Evolutionary conservation across 1,140 invertebrate genomes (phyloP).

Genomic region (Argopecten irradians): DNA sequence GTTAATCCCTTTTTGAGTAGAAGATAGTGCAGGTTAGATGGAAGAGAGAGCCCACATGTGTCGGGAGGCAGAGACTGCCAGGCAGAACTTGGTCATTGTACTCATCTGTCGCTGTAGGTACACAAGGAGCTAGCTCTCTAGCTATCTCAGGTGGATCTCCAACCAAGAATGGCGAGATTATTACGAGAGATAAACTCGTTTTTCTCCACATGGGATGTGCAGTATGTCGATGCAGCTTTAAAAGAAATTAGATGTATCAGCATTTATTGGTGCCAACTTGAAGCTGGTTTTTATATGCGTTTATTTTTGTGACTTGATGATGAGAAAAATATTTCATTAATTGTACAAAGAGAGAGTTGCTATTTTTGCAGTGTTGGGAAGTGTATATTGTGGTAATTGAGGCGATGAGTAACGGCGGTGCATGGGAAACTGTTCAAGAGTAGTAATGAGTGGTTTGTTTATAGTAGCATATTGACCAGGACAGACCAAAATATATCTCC

Average conservation of each 20-base stretch:
- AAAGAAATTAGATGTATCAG: conserved; percentile 18
- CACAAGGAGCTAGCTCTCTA: background rate
- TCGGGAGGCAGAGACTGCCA: background rate
- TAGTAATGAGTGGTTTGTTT: background rate
- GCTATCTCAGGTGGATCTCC: background rate
- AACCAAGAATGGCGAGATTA: background rate
- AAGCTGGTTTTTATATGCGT: background rate
- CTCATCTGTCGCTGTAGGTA: background rate
- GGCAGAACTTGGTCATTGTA: background rate
- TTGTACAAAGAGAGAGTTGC: conserved; percentile 7
- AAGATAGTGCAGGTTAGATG: conserved; percentile 1
- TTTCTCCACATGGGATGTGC: background rate
- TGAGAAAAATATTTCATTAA: background rate
- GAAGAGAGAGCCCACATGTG: background rate
- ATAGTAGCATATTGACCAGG: background rate
- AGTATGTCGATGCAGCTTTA: conserved; percentile 8
- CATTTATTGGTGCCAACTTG: conserved; percentile 4
- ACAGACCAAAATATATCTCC: background rate
- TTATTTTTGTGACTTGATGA: background rate
- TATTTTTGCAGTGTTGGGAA: background rate
- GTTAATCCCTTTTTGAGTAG: conserved; percentile 7
- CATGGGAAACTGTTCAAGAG: background rate
- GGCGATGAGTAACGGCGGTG: background rate
- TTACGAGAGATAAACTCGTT: background rate
- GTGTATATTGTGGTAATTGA: background rate